A percentile compares a stretch with the other conserved stretches of the same genome.
phyloP scores from a whole-genome alignment of 2,797 vertebrate genomes.

The Catamblyrhynchus diadema region DNA sequence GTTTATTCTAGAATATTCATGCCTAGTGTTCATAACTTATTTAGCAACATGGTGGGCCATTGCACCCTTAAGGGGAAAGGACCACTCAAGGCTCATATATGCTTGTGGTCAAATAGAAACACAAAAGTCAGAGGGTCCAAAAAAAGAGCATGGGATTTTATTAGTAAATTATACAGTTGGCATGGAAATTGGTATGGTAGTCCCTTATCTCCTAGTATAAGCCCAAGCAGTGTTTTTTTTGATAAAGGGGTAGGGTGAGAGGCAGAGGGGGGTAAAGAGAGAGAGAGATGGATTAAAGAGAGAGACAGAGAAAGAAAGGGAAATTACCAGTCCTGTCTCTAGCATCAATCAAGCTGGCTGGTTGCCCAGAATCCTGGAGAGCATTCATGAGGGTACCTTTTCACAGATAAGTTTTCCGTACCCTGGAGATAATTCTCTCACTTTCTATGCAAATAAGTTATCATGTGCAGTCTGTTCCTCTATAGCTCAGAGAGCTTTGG shows the following conservation, averaged over 20 bases:
- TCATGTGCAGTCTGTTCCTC: background rate
- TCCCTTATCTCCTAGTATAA: background rate
- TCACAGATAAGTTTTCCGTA: background rate
- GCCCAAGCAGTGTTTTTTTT: background rate
- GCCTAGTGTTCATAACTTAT: background rate
- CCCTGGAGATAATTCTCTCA: background rate
- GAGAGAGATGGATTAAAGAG: background rate
- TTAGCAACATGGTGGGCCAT: background rate
- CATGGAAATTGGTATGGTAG: background rate
- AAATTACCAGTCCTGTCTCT: background rate
- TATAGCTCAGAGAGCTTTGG: background rate
- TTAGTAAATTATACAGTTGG: background rate
- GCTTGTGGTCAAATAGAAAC: background rate
- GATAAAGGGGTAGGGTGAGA: background rate
- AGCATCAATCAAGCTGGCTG: background rate
- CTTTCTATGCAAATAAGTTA: background rate
- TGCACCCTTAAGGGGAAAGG: background rate
- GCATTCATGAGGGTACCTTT: background rate
- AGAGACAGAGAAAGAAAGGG: background rate
- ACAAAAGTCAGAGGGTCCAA: background rate
- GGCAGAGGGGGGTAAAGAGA: fast-evolving
- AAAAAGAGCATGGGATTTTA: fast-evolving
- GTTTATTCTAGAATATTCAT: background rate
- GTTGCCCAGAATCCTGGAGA: background rate
- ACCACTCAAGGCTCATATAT: background rate